These are phyloP conservation scores for Agapostemon virescens DNA, from an alignment of 2,888 invertebrate genomes.

Conservation along the genomic window DNA sequence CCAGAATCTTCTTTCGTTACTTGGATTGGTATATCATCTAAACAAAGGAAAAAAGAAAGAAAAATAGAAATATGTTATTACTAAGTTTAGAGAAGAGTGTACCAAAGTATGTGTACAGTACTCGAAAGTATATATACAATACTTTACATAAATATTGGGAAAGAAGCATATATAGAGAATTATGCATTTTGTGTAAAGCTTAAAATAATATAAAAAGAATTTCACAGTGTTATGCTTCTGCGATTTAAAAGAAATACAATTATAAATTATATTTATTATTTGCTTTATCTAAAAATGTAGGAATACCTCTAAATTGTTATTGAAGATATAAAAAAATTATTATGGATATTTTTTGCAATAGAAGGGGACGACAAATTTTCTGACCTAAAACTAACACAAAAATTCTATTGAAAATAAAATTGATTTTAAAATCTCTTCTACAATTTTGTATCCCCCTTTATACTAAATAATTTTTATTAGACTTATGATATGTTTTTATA, in stretches of 20 bases:
- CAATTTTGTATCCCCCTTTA: neutral
- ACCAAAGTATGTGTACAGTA: constrained; percentile 5
- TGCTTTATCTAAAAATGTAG: neutral
- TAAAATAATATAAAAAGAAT: constrained; percentile 13
- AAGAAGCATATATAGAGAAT: constrained; percentile 13
- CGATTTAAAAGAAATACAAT: neutral
- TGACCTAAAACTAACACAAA: neutral
- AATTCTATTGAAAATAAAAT: neutral
- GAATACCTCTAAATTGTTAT: neutral
- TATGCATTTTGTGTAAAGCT: constrained; percentile 33
- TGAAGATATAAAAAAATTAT: neutral
- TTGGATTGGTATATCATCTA: constrained; percentile 95
- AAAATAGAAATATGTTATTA: constrained; percentile 4
- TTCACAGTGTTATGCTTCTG: constrained; percentile 8
- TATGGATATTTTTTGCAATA: neutral
- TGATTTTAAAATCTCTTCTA: neutral
- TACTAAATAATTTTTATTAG: neutral
- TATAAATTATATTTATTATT: neutral
- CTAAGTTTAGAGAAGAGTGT: neutral
- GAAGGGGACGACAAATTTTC: too few relatives aligned
- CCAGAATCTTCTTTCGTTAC: constrained; percentile 84
- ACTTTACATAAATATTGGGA: neutral
- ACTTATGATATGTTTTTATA: neutral
- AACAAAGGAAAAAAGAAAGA: constrained; percentile 61
- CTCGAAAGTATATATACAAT: neutral